phyloP scores from a whole-genome alignment of 2,888 invertebrate genomes.

The Hartigia nigra region DNA sequence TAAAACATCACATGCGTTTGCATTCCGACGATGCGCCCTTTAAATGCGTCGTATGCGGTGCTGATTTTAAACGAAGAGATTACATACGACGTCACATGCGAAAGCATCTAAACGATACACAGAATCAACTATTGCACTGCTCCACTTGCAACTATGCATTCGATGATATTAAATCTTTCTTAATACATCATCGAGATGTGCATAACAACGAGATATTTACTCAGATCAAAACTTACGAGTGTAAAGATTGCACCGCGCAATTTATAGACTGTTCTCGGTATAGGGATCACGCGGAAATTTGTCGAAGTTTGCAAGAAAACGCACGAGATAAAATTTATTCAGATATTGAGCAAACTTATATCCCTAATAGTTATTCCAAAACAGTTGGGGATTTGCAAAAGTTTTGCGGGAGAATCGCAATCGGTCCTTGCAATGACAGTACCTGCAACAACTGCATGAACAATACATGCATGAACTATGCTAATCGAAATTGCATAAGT shows the following conservation, averaged over 20 bases:
- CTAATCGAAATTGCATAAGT: not conserved
- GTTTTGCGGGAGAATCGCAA: not conserved
- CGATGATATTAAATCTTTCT: conserved; percentile 20
- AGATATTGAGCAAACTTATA: conserved; percentile 4
- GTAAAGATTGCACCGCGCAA: conserved; percentile 14
- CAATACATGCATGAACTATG: not conserved
- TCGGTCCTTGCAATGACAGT: not conserved
- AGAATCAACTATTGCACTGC: conserved; percentile 10
- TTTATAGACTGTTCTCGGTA: conserved; percentile 13
- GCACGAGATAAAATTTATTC: conserved; percentile 7
- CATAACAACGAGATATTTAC: conserved; percentile 20
- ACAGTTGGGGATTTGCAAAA: not conserved
- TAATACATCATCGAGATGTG: conserved; percentile 19
- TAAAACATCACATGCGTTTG: conserved; percentile 22
- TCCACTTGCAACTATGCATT: conserved; percentile 12
- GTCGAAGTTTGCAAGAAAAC: not conserved
- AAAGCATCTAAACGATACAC: conserved; percentile 18
- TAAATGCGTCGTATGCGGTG: conserved; percentile 20
- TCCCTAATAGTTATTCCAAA: not conserved
- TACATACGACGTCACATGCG: conserved; percentile 20
- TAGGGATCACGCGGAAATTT: conserved; percentile 14
- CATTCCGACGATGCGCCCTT: conserved; percentile 22
- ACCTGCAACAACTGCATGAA: not conserved
- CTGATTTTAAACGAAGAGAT: conserved; percentile 21
- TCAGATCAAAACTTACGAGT: conserved; percentile 20